Base-by-base conservation (phyloP, 2,888 invertebrate genomes). In the Lochmaea capreae region DNA sequence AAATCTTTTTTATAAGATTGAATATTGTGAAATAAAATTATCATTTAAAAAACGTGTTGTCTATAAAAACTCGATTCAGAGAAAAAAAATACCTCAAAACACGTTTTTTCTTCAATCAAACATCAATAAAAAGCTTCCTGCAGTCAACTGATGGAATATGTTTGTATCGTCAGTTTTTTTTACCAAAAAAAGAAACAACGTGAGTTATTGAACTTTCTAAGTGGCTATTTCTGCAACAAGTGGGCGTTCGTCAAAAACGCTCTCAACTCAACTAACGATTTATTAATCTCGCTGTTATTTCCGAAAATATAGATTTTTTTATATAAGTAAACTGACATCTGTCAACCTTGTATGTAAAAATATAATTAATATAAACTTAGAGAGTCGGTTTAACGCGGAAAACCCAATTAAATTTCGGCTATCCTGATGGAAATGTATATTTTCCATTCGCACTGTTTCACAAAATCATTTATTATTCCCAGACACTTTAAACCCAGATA, bases 291-390 rank as follows among this genome's bases (percentile, higher is more conserved):
- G 33, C 26, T 52, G 52, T 52, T 26, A 59, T 22, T 59, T 59
- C 59, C 59, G 59, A 59, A 59, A 59, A 59, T 59, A 59, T 33
- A 33, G 59, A 33, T 59, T 59, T 59, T 52, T 52, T 59, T 57
- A 22, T 9, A 39, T 9, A 39, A 39, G 33, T 59, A 59, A 59
- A 59, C 14, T 14, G 12, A n/a, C n/a, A 12, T 39, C 33, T 6
- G 10, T 10, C 11, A 33, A 57, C 39, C n/a, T 33, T 61, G 61
- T 61, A 39, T 16, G n/a, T 39, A n/a, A 61, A 61, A 61, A 11
- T 61, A 6, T 39, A 39, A 61, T 61, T 3, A 61, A 61, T 61
- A 39, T 61, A 8, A 61, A 14, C n/a, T 59, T 33, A 1, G 33
- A 61, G 6, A 11, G 33, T 1, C n/a, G 61, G 33, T 39, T 61